Conservation (phyloP, 2,888 invertebrate species). For the Eristalis pertinax region DNA sequence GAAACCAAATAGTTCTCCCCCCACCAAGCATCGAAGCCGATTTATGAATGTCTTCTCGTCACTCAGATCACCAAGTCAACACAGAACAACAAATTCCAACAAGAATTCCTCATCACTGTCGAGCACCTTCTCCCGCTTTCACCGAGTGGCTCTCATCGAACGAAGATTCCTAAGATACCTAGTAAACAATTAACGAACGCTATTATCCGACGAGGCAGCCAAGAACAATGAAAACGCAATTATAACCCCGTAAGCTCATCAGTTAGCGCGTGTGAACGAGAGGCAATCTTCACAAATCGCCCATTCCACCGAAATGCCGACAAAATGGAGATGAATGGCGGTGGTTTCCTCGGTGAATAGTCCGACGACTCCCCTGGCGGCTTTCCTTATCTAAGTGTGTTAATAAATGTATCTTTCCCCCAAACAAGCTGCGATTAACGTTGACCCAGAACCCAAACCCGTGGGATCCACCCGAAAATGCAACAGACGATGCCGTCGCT, state of each 20-base stretch:
- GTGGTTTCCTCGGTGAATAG: slow-evolving; percentile 14
- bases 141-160: background rate
- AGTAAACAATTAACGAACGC: background rate
- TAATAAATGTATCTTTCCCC: slow-evolving; percentile 26
- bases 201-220: background rate
- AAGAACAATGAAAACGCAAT: background rate
- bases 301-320: slow-evolving; percentile 3
- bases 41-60: no score
- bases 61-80: no score
- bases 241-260: background rate
- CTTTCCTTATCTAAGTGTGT: slow-evolving; percentile 9
- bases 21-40: no score
- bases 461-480: background rate
- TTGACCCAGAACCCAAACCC: slow-evolving; percentile 5
- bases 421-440: background rate
- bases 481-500: background rate
- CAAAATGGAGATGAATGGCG: slow-evolving; percentile 26
- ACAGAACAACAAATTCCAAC: no score
- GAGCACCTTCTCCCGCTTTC: background rate
- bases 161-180: background rate
- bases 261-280: background rate
- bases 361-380: background rate
- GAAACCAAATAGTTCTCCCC: no score
- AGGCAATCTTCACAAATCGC: slow-evolving; percentile 2
- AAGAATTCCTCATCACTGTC: no score